Base-by-base conservation (phyloP, 1,140 invertebrate species). In the Lordiphosa clarofinis region DNA sequence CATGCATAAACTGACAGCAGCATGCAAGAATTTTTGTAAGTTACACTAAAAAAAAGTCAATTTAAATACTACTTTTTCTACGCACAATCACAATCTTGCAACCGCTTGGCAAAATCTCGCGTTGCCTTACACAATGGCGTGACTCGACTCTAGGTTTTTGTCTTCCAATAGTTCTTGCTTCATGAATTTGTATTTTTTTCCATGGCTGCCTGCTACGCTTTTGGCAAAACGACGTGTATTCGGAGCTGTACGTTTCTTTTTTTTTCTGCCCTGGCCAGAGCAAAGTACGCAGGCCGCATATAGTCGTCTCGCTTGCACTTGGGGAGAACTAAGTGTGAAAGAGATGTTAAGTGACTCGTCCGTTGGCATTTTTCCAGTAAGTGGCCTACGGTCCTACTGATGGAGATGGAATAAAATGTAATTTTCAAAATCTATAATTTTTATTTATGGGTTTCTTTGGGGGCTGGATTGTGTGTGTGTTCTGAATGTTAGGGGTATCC, bases 1-100 rank as follows among this genome's bases (percentile, higher is more conserved):
- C 47, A 54, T 35, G 58, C 37, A 69, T 38, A 67, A 57, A 75
- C 46, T 43, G 40, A 79, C 65, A 69, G 65, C 71, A 76, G 69
- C 78, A 86, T 69, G 78, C 73, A 84, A 84, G 78, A 84, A 84
- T 84, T 79, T 84, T 71, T 71, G 65, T 71, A 79, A 64, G 67
- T 74, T 71, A 48, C 56, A 28, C 28, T 31, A 31, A 31, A 31
- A 15, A 28, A 28, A 28, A 63, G 73, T 44, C 71, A 67, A 71
- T 50, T 49, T 61, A 73, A 50, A 47, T 76, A 44, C 39, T 73
- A 65, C 68, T 56, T 72, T 59, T 31, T 67, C 39, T 76, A 82
- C 78, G 73, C 78, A 84, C 75, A 75, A 81, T 79, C 28, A 31
- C 28, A 31, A 31, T 1, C 7, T 67, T 48, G 24, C 47, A 13